Evolutionary conservation across 2,797 vertebrate species (phyloP).

Genomic region (Coracias cyanogaster): DNA sequence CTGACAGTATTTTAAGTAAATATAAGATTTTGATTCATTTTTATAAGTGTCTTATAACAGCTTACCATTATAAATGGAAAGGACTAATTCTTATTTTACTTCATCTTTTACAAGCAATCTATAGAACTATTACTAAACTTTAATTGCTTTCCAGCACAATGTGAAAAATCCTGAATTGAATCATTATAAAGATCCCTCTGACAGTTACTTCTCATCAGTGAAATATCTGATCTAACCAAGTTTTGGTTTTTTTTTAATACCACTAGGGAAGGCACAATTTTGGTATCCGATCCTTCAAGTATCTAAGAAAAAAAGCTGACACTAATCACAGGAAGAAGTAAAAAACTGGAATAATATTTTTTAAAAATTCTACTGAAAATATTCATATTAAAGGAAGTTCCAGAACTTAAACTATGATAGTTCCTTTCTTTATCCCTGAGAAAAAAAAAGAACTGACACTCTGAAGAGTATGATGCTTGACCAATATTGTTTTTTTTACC

Average conservation of each 20-base stretch:
- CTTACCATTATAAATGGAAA: background rate
- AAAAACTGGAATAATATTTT: background rate
- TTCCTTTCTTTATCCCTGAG: background rate
- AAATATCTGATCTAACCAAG: background rate
- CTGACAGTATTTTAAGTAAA: background rate
- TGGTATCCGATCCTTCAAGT: background rate
- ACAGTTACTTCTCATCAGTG: background rate
- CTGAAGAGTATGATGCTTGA: background rate
- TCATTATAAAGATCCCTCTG: background rate
- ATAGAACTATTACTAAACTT: background rate
- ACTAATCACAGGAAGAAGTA: background rate
- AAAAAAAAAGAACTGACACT: background rate
- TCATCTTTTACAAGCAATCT: background rate
- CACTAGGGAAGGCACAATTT: background rate
- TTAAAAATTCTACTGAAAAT: background rate
- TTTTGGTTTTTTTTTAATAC: accelerated
- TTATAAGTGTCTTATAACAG: background rate
- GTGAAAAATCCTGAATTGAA: background rate
- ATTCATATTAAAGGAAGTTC: background rate
- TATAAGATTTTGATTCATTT: background rate
- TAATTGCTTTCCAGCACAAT: background rate
- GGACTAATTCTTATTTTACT: background rate
- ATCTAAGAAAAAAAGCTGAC: background rate
- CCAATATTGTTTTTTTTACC: background rate
- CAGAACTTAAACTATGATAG: background rate